A percentile compares a stretch with the other conserved stretches of the same genome.
These are phyloP conservation scores for Oithona nana DNA, from an alignment of 2,888 invertebrate genomes.

Conservation along the genomic window DNA sequence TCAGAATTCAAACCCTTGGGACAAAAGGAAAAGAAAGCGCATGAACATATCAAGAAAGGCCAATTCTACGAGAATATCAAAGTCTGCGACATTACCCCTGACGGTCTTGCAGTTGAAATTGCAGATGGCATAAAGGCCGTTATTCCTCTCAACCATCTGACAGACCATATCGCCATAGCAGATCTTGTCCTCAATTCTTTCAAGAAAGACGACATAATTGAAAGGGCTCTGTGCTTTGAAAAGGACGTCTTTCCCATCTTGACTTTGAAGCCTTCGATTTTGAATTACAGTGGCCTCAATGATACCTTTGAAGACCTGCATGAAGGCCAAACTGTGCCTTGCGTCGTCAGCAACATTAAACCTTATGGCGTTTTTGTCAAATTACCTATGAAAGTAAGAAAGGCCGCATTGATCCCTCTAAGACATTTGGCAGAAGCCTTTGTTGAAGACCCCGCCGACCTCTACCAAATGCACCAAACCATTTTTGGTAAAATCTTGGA, in stretches of 20 bases:
- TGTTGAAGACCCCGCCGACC: constrained; percentile 3
- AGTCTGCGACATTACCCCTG: neutral
- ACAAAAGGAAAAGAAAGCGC: neutral
- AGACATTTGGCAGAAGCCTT: constrained; percentile 1
- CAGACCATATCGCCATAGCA: constrained; percentile 4
- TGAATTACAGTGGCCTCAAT: neutral
- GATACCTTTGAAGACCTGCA: constrained; percentile 2
- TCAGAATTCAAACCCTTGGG: neutral
- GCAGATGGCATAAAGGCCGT: neutral
- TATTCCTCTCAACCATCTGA: constrained; percentile 13
- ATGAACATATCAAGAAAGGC: neutral
- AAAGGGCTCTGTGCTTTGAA: constrained; percentile 3
- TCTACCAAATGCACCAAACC: neutral
- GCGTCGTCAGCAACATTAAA: neutral
- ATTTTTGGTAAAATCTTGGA: neutral
- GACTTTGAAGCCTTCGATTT: constrained; percentile 5
- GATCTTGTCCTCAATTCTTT: neutral
- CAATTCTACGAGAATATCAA: neutral
- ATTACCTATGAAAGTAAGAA: neutral
- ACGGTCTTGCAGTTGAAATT: constrained; percentile 4
- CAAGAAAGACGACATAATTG: neutral
- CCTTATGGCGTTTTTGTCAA: neutral
- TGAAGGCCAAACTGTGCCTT: neutral
- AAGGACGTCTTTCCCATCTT: constrained; percentile 11
- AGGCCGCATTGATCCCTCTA: neutral